A percentile compares a stretch with the other conserved stretches of the same genome.
Evolutionary conservation across 2,797 vertebrate genomes (phyloP).

Genomic region (Coregonus ussuriensis): DNA sequence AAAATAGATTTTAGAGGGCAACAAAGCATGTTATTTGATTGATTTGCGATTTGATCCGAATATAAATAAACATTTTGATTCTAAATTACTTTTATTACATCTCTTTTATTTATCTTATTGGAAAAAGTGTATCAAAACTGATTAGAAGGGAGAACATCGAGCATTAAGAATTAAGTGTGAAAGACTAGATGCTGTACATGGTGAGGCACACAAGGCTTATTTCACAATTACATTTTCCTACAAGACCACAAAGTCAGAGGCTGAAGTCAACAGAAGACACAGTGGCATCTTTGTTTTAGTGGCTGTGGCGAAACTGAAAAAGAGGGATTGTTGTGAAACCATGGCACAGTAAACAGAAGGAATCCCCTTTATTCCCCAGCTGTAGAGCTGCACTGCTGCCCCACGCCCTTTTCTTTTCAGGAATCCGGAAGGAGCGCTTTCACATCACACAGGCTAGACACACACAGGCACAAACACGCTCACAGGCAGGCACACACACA

Average conservation of each 20-base stretch:
- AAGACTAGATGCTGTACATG: neutral
- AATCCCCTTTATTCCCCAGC: conserved; percentile 53
- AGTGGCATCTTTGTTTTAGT: conserved; percentile 59
- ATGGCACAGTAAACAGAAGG: conserved; percentile 65
- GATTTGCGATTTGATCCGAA: neutral
- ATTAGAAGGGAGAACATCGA: too few species aligned
- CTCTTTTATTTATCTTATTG: too few species aligned
- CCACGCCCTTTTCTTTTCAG: conserved; percentile 36
- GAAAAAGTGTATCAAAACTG: too few species aligned
- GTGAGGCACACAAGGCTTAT: neutral
- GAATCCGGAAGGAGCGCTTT: conserved; percentile 67
- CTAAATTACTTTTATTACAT: neutral
- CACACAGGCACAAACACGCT: conserved; percentile 24
- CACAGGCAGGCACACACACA: too few species aligned
- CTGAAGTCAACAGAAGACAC: conserved; percentile 30
- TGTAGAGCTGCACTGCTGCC: conserved; percentile 15
- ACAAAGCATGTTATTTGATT: neutral
- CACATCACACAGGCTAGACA: conserved; percentile 15
- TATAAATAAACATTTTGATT: conserved; percentile 2
- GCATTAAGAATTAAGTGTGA: too few species aligned
- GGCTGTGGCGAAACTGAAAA: conserved; percentile 17
- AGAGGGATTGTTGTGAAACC: conserved; percentile 71
- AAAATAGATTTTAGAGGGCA: neutral
- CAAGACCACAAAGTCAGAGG: conserved; percentile 14
- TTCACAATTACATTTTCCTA: neutral